Evolutionary conservation across 2,888 invertebrate genomes (phyloP).

Genomic region (Aleiodes testaceus): DNA sequence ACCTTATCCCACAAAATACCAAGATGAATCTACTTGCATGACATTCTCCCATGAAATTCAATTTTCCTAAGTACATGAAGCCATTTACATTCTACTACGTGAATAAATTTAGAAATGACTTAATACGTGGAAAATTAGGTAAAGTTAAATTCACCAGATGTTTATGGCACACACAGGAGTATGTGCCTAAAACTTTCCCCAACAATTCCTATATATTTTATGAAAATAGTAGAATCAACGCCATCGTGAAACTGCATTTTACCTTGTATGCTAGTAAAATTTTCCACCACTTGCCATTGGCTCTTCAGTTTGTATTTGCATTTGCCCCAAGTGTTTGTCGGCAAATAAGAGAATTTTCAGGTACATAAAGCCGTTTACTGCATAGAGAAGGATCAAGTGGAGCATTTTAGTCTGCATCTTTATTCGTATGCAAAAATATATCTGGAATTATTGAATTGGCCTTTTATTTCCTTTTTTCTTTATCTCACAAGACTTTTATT

Average conservation of each 20-base stretch:
- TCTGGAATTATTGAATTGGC: neutral
- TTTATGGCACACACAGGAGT: too few relatives aligned
- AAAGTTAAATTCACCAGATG: too few relatives aligned
- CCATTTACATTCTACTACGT: too few relatives aligned
- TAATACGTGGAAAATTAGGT: too few relatives aligned
- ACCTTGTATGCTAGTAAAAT: neutral
- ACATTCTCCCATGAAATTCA: neutral
- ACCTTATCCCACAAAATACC: conserved; percentile 4
- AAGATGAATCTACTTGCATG: neutral
- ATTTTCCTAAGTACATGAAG: neutral
- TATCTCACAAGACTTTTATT: too few relatives aligned
- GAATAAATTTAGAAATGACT: too few relatives aligned
- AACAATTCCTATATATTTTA: too few relatives aligned
- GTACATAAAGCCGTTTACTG: neutral
- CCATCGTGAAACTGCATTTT: neutral
- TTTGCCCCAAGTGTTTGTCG: conserved; percentile 4
- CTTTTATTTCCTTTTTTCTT: neutral
- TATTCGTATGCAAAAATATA: neutral
- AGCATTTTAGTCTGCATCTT: neutral
- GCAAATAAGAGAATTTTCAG: neutral
- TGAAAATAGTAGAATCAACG: too few relatives aligned
- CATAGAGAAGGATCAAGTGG: neutral
- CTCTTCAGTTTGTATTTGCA: conserved; percentile 1
- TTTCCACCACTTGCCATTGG: neutral
- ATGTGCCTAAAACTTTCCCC: too few relatives aligned